Evolutionary conservation across 2,797 vertebrate species (phyloP), one percentile per base, ranked within the genome.

Genomic region (Rhynchotus rufescens): DNA sequence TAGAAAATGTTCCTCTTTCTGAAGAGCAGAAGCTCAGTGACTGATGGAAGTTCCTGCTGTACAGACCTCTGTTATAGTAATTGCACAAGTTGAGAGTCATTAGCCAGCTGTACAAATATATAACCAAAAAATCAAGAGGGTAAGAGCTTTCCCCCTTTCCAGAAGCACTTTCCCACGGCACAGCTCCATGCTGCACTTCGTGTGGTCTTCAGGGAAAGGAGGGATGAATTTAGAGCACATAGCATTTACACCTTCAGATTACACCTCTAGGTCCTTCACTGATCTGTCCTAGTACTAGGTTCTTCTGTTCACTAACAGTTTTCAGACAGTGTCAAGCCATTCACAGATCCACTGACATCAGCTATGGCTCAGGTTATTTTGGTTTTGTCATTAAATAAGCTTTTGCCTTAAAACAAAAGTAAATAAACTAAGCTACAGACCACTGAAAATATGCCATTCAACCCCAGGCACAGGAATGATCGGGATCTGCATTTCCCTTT

Each of bases 71-170:
- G 34, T 79, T 54, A 42, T 1, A 84, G 36, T 6, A 93, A 80
- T 30, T 38, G 72, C 73, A 79, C 3, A 14, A 82, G 40, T 26
- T 88, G 72, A 71, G 72, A 90, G 40, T 93, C 65, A 88, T 20
- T 81, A 92, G 38, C 22, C 62, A 67, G 38, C 66, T 69, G 66
- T 54, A 88, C 28, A 92, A 86, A 84, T 90, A 69, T 36, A 66
- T 25, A 68, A 68, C n/a, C 20, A 52, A 73, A 73, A 90, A 78
- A 8, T 10, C 73, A 64, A 84, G 64, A 69, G 10, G 21, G 5
- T 61, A 89, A 66, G 12, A 86, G 69, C 32, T 20, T 93, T 59
- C 25, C 8, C 15, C 47, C 77, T 49, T 59, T 84, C n/a, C 66
- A 54, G 47, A 64, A 84, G 12, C 11, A 5, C 12, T 59, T n/a